These are phyloP conservation scores for Parochlus steinenii DNA, from an alignment of 2,888 invertebrate species.

Conservation along the genomic window DNA sequence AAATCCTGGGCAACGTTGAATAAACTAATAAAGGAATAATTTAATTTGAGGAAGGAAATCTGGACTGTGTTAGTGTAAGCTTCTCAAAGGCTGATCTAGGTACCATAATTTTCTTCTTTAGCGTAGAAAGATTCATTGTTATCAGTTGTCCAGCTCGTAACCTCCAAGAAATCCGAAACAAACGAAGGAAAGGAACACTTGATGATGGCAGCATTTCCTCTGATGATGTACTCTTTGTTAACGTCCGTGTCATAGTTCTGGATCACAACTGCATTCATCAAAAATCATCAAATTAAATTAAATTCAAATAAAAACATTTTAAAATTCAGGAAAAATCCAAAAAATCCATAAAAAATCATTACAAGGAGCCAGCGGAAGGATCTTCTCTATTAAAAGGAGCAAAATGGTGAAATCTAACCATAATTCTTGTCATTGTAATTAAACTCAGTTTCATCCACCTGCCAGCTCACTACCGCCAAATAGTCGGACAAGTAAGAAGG, in stretches of 20 bases:
- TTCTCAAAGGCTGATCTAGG: too few relatives aligned
- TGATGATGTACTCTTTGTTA: conserved; percentile 80
- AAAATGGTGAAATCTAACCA: not conserved
- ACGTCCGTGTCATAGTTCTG: conserved; percentile 84
- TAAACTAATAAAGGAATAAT: not conserved
- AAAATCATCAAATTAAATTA: not conserved
- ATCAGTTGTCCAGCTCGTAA: conserved; percentile 75
- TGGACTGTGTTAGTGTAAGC: not conserved
- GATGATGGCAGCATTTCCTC: conserved; percentile 74
- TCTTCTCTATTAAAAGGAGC: conserved; percentile 36
- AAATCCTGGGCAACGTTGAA: not conserved
- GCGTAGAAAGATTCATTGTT: not conserved
- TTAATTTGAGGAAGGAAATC: not conserved
- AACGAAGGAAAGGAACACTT: conserved; percentile 86
- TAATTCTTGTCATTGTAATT: conserved; percentile 9
- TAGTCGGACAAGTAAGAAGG: conserved; percentile 80
- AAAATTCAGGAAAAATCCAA: too few relatives aligned
- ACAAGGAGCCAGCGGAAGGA: not conserved
- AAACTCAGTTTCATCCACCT: conserved; percentile 53
- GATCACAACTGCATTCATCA: conserved; percentile 55
- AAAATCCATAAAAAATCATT: not conserved
- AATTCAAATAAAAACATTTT: not conserved
- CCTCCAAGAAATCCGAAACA: conserved; percentile 80
- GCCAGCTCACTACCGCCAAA: conserved; percentile 66
- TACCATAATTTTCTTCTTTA: conserved; percentile 1